Evolutionary conservation across 1,140 invertebrate species (phyloP).

Genomic region (Conopomorpha cramerella): DNA sequence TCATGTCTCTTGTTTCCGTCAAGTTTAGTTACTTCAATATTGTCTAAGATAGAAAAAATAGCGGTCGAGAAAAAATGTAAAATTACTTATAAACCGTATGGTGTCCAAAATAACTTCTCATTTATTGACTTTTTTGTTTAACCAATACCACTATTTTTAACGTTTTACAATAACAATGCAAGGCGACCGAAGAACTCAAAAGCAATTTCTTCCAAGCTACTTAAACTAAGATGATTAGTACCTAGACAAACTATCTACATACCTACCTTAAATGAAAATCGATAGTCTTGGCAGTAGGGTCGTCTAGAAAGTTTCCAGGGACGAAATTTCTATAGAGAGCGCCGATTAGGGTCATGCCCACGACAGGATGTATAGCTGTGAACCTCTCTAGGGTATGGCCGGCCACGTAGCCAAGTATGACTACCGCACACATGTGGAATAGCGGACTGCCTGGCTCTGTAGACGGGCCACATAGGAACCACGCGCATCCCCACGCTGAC

Average conservation of each 20-base stretch:
- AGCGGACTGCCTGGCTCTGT: constrained; percentile 75
- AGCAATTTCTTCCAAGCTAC: no score
- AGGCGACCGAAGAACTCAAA: no score
- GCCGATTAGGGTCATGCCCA: constrained; percentile 83
- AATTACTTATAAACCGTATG: no score
- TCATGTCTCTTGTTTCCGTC: no score
- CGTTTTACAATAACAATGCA: no score
- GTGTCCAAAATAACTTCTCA: no score
- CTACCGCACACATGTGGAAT: constrained; percentile 74
- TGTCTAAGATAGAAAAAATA: no score
- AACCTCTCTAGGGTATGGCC: constrained; percentile 73
- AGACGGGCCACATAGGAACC: constrained; percentile 70
- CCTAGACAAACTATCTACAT: constrained; percentile 4
- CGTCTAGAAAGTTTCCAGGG: constrained; percentile 66
- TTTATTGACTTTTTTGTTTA: no score
- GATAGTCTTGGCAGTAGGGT: constrained; percentile 63
- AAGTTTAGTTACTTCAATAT: no score
- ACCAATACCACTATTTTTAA: no score
- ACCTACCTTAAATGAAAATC: constrained; percentile 62
- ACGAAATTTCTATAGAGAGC: constrained; percentile 76
- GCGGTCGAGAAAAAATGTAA: no score
- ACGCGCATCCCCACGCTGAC: constrained; percentile 74
- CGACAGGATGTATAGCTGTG: constrained; percentile 77
- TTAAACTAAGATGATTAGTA: no score
- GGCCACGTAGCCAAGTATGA: constrained; percentile 75